Percentiles rank a stretch among this genome's conserved stretches.
Conservation (phyloP, 1,140 invertebrate genomes). For the Lordiphosa clarofinis region DNA sequence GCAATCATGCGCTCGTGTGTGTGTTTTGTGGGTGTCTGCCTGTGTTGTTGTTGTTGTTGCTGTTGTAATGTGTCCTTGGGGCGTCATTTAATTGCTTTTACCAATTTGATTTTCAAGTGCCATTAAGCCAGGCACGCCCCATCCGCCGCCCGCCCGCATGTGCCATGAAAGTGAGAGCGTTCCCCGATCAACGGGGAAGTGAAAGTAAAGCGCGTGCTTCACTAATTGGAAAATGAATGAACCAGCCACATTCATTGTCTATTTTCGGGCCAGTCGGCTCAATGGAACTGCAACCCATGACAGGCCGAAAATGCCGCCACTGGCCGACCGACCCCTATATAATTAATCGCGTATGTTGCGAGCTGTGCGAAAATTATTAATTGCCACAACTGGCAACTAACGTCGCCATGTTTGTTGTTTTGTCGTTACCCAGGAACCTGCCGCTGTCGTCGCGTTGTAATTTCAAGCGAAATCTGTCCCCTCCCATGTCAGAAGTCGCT, state of each 20-base stretch:
- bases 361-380: constrained; percentile 66
- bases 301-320: constrained; percentile 35
- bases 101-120: constrained; percentile 80
- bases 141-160: constrained; percentile 38
- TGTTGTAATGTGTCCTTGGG: constrained; percentile 79
- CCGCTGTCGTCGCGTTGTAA: constrained; percentile 69
- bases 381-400: constrained; percentile 78
- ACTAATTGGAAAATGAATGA: constrained; percentile 78
- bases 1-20: constrained; percentile 50
- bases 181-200: constrained; percentile 33
- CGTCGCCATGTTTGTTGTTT: constrained; percentile 71
- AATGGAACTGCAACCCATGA: constrained; percentile 47
- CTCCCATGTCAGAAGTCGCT: constrained; percentile 65
- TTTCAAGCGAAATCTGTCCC: constrained; percentile 55
- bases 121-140: constrained; percentile 71
- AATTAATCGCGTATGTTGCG: constrained; percentile 67
- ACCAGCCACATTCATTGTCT: constrained; percentile 51
- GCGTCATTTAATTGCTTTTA: constrained; percentile 80
- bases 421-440: constrained; percentile 39
- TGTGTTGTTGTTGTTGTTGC: constrained; percentile 40
- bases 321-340: constrained; percentile 26
- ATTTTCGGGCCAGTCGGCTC: constrained; percentile 46
- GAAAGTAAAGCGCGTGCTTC: constrained; percentile 74
- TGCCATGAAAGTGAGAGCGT: constrained; percentile 60
- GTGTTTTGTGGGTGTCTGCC: constrained; percentile 23